A percentile compares a stretch with the other conserved stretches of the same genome.
Conservation (phyloP, 2,888 invertebrate genomes). For the Dicyrtomina minuta region DNA sequence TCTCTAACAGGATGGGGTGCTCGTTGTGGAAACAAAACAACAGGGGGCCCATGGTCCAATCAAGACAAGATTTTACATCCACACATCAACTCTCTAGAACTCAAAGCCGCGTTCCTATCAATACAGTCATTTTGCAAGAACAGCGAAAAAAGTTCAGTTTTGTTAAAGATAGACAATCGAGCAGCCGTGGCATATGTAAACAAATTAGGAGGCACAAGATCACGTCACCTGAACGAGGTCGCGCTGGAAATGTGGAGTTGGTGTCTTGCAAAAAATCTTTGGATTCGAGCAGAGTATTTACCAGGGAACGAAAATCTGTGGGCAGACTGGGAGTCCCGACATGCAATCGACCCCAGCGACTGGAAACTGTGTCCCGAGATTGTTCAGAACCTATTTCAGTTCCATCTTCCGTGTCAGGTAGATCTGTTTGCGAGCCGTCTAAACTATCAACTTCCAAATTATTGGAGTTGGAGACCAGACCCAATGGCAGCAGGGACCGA, state of each 20-base stretch:
- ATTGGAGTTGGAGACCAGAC: constrained; percentile 36
- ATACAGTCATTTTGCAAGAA: constrained; percentile 12
- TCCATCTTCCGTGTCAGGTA: constrained; percentile 5
- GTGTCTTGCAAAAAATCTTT: constrained; percentile 19
- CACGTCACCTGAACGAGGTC: neutral
- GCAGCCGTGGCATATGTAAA: constrained; percentile 28
- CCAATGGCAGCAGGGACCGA: constrained; percentile 15
- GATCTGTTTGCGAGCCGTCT: constrained; percentile 32
- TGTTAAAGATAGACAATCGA: constrained; percentile 30
- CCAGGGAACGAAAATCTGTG: constrained; percentile 11
- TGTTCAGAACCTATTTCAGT: neutral
- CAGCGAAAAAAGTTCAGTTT: neutral
- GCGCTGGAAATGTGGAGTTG: constrained; percentile 32
- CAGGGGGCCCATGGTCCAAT: constrained; percentile 27
- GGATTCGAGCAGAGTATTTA: constrained; percentile 21
- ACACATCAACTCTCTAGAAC: constrained; percentile 17
- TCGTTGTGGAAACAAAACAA: neutral
- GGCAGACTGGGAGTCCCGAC: constrained; percentile 31
- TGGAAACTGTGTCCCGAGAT: neutral
- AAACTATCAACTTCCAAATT: constrained; percentile 19
- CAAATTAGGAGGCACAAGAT: constrained; percentile 26
- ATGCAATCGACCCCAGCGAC: constrained; percentile 20
- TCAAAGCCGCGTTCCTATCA: constrained; percentile 17
- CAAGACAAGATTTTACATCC: constrained; percentile 3
- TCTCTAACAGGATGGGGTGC: constrained; percentile 28